Base-by-base conservation (phyloP, 2,888 invertebrate species). In the Drosophila demipolita region DNA sequence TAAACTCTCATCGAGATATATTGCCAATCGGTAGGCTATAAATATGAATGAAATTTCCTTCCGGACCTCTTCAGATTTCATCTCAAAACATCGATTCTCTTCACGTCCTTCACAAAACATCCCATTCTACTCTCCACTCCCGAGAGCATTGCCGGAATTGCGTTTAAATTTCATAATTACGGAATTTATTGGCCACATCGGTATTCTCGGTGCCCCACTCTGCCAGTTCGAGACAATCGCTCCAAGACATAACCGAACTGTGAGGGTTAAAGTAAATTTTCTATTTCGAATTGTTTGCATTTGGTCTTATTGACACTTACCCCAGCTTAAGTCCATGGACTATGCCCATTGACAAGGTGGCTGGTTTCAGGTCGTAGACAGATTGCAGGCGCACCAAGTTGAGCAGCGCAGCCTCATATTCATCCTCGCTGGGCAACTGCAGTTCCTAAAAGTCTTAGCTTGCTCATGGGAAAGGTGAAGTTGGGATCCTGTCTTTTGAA, bases 91-190 rank as follows among this genome's bases (percentile, higher is more conserved):
- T 65, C 70, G 68, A 73, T 73, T 59, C 15, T 58, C 71, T 58
- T 73, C 78, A 62, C 53, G 38, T 54, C 49, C 3, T 54, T 12
- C 11, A 32, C 26, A 32, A 20, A 8, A 20, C 33, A 15, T 29
- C 0, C 32, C 12, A 45, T 1, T 8, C 15, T 11, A 15, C 17
- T 52, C 12, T 49, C 11, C n/a, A 42, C 40, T 42, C n/a, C 40
- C 5, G 3, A 3, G 12, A 35, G n/a, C 42, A 29, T 29, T 40
- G 9, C 52, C 23, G 8, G 57, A 65, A 66, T 20, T 67, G 40
- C 59, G 42, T 42, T 96, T 97, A 98, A 92, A 98, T 97, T 94
- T 98, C 97, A 94, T 98, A 98, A 94, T 98, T 98, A 93, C 97
- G 96, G 94, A 97, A 97, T 93, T 97, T 97, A 93, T 95, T 96